Conservation (phyloP, 2,888 invertebrate species). For the Drosophila barbarae region DNA sequence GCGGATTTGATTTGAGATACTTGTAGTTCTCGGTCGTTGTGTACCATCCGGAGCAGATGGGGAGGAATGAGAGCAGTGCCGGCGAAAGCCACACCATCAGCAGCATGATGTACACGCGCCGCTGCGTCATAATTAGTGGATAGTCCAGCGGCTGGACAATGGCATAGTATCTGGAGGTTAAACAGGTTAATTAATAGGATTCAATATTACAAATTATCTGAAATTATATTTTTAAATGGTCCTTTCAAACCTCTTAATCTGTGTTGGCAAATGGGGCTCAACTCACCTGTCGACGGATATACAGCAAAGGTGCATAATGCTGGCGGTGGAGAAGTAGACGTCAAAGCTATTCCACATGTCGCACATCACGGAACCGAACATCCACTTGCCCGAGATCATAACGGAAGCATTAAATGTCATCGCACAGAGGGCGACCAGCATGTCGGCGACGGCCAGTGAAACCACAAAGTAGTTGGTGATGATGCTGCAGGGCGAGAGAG, state of each 20-base stretch:
- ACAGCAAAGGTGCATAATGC: conserved; percentile 95
- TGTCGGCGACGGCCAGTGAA: conserved; percentile 95
- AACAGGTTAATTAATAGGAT: background rate
- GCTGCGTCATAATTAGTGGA: conserved; percentile 93
- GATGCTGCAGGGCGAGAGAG: conserved; percentile 81
- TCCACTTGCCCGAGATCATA: conserved; percentile 91
- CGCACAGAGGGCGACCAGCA: conserved; percentile 93
- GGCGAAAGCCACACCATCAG: conserved; percentile 95
- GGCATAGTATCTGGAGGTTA: conserved; percentile 86
- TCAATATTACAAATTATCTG: background rate
- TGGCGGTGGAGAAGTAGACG: conserved; percentile 95
- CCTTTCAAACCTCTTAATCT: background rate
- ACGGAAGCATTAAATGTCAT: conserved; percentile 96
- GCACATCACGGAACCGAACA: conserved; percentile 94
- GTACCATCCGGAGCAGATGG: conserved; percentile 97
- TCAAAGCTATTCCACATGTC: conserved; percentile 97
- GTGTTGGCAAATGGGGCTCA: background rate
- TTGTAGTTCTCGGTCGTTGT: conserved; percentile 90
- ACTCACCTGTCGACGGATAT: conserved; percentile 89
- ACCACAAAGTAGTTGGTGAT: conserved; percentile 98
- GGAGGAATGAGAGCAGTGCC: conserved; percentile 93
- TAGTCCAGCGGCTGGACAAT: conserved; percentile 95
- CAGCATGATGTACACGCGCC: conserved; percentile 89
- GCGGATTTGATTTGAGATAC: conserved; percentile 85
- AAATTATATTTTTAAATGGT: background rate